Percentiles rank a stretch among this genome's conserved stretches.
These are phyloP conservation scores for Pelecanus crispus DNA, from an alignment of 2,113 vertebrate genomes.

Conservation along the genomic window DNA sequence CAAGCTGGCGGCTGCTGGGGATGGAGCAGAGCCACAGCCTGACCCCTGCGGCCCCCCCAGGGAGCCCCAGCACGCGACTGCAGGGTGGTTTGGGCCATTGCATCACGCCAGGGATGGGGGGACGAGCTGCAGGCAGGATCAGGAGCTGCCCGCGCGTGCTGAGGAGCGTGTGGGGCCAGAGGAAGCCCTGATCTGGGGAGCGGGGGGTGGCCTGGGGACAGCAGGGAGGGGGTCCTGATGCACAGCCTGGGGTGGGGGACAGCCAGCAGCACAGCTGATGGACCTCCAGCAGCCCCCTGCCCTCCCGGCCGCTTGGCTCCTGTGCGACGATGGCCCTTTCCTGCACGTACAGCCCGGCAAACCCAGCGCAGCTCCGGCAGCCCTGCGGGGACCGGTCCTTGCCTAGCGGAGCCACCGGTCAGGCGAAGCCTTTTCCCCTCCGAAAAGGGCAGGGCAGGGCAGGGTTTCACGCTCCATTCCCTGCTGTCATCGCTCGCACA, in stretches of 20 bases:
- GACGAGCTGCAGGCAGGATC: background rate
- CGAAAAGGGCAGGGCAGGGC: rapidly evolving
- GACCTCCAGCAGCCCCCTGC: background rate
- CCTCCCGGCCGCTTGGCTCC: background rate
- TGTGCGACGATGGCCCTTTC: rapidly evolving
- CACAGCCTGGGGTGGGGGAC: background rate
- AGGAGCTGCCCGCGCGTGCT: background rate
- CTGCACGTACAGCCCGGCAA: background rate
- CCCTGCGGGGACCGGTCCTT: background rate
- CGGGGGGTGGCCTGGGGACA: background rate
- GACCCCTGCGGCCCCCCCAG: rapidly evolving
- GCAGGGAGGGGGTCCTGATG: background rate
- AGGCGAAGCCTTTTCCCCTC: background rate
- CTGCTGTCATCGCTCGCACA: background rate
- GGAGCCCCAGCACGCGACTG: background rate
- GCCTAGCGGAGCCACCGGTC: background rate
- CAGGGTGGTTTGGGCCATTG: background rate
- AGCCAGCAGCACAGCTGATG: background rate
- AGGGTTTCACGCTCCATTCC: background rate
- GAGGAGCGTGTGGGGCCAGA: background rate
- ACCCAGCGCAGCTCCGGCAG: background rate
- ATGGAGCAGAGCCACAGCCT: background rate
- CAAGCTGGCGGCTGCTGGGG: background rate
- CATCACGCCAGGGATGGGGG: rapidly evolving
- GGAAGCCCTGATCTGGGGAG: background rate